A percentile compares a stretch with the other conserved stretches of the same genome.
Conservation (phyloP, 2,797 vertebrate genomes). For the Myotis findleyi region DNA sequence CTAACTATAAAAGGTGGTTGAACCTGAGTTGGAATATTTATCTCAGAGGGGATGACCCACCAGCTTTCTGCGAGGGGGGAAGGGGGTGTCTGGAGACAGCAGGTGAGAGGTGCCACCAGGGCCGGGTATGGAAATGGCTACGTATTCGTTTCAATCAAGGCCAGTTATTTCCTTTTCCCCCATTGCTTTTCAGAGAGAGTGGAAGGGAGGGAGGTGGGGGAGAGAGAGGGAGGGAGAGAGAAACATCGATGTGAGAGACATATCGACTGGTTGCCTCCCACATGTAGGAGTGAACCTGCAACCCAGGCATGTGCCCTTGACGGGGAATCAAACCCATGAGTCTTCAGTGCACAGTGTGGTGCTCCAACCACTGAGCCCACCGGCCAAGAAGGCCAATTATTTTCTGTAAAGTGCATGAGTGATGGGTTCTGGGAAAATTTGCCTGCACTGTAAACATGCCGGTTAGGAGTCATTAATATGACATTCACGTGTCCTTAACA, state of each 20-base stretch:
- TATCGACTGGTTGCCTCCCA: no score
- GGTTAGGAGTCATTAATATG: conserved; percentile 89
- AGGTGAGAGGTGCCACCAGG: not conserved
- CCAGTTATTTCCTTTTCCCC: no score
- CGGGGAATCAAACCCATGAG: no score
- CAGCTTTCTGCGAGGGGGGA: not conserved
- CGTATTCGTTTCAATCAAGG: conserved; percentile 50
- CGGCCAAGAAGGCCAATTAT: not conserved
- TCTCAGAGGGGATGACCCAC: not conserved
- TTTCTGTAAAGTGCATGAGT: conserved; percentile 66
- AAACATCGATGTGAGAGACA: no score
- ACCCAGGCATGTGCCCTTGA: no score
- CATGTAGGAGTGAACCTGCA: no score
- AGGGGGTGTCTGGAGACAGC: not conserved
- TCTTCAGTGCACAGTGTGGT: no score
- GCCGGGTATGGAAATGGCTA: not conserved
- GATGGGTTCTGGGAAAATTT: conserved; percentile 84
- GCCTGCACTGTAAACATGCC: conserved; percentile 87
- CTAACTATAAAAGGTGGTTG: not conserved
- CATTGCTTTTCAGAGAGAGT: no score
- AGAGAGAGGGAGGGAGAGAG: no score
- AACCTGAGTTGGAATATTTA: not conserved
- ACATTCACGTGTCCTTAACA: conserved; percentile 89
- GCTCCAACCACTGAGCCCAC: no score
- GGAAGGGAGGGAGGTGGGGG: no score